A percentile compares a stretch with the other conserved stretches of the same genome.
Evolutionary conservation across 1,140 invertebrate genomes (phyloP).

Genomic region (Trialeurodes vaporariorum): DNA sequence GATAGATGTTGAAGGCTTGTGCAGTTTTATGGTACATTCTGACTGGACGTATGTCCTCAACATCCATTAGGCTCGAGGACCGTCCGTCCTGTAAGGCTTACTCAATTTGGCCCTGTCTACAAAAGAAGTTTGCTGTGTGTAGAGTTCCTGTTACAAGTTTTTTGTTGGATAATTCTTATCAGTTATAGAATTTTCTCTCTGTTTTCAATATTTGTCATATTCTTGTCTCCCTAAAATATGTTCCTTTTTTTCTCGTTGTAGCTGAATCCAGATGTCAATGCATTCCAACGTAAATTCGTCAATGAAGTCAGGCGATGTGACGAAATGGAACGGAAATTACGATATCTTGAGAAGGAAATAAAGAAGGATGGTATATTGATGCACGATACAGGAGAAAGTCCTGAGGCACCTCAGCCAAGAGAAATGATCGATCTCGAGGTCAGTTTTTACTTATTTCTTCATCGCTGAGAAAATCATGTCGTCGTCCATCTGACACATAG

Average conservation of each 20-base stretch:
- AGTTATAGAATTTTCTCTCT: too few relatives aligned
- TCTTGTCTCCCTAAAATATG: too few relatives aligned
- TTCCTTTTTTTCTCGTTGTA: constrained; percentile 38
- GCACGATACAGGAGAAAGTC: constrained; percentile 93
- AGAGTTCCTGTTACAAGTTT: too few relatives aligned
- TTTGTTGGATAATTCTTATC: too few relatives aligned
- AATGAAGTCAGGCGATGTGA: constrained; percentile 89
- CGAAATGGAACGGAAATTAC: constrained; percentile 90
- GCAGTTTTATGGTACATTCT: too few relatives aligned
- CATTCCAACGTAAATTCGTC: constrained; percentile 91
- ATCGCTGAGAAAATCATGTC: not conserved
- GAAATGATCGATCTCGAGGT: constrained; percentile 99
- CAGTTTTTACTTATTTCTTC: constrained; percentile 20
- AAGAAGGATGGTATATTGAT: constrained; percentile 95
- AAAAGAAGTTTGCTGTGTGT: too few relatives aligned
- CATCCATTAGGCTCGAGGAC: too few relatives aligned
- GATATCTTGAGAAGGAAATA: constrained; percentile 96
- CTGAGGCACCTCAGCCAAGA: constrained; percentile 92
- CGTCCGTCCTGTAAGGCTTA: too few relatives aligned
- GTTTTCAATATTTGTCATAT: too few relatives aligned
- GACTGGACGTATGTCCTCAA: too few relatives aligned
- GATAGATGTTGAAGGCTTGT: too few relatives aligned
- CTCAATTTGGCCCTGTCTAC: too few relatives aligned
- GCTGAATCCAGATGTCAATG: constrained; percentile 89
- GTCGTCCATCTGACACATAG: not conserved